Base-by-base conservation (phyloP, 23 tunicate genomes). In the Halocynthia aurantium region DNA sequence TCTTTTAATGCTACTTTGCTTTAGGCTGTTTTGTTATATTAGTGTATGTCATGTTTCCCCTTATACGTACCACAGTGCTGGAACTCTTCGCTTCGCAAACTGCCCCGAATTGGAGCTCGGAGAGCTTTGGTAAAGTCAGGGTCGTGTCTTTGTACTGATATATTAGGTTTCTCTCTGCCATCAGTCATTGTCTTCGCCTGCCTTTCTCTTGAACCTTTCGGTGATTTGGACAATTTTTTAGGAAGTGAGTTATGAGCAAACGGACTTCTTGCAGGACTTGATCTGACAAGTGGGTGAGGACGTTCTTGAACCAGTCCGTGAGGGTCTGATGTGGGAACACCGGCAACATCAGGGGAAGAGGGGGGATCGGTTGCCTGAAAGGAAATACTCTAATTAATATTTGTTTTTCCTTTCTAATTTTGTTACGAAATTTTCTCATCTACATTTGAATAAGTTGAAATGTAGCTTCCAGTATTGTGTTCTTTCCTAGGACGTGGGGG, bases 41-140 rank as follows among this genome's bases (percentile, higher is more conserved):
- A 31, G 1, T 31, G 4, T 31, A 31, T 31, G 44, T 31, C 44
- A 31, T 31, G 44, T 31, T 31, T 31, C 44, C 44, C 44, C 44
- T 31, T 63, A 72, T 82, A 63, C 52, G 50, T 77, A 7, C 91
- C 87, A 80, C 84, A 92, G 75, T 82, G 92, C 80, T 92, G 98
- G 56, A 92, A 92, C 75, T 92, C 98, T 55, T 81, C 81, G 61
- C 57, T 75, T 50, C 87, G 81, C 8, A 92, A 61, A 58, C 92
- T 62, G 8, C 98, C 98, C 61, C 72, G 75, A 7, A 92, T 92
- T 65, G 98, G 98, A 18, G 89, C 92, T 49, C 88, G 56, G 21
- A 69, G 61, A 0, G 55, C 57, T 8, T 21, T 19, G 64, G 56
- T 13, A 10, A 31, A 52, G 5, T 44, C 2, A 31, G 44, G 44